phyloP scores from a whole-genome alignment of 2,797 vertebrate species.

The Orientallactaga sibirica region DNA sequence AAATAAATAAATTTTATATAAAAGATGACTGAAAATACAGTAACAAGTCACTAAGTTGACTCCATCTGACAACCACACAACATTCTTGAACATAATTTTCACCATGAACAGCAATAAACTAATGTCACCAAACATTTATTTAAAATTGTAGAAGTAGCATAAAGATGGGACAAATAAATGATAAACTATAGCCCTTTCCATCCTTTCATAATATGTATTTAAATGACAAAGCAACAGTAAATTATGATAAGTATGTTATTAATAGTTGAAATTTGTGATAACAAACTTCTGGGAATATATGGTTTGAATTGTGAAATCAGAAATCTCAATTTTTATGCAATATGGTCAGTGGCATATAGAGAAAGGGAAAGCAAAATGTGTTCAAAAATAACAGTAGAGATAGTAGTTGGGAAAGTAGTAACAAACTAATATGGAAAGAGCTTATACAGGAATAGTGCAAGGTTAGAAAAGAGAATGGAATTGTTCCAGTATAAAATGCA shows the following conservation, averaged over 20 bases:
- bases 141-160: background rate
- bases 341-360: slow-evolving; percentile 30
- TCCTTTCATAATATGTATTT: slow-evolving; percentile 3
- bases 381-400: slow-evolving; percentile 29
- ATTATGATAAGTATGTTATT: background rate
- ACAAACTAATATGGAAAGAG: background rate
- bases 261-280: slow-evolving; percentile 51
- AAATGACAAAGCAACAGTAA: slow-evolving; percentile 11
- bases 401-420: background rate
- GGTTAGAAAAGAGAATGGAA: slow-evolving; percentile 36
- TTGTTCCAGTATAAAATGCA: background rate
- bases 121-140: background rate
- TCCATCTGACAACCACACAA: slow-evolving; percentile 17
- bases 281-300: background rate
- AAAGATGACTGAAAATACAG: background rate
- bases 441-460: background rate
- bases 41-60: slow-evolving; percentile 9
- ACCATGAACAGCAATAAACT: background rate
- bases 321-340: slow-evolving; percentile 39
- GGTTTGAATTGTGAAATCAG: background rate
- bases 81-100: background rate
- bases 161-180: background rate
- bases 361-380: slow-evolving; percentile 33
- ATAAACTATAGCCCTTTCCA: background rate
- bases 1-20: too few relatives aligned